Evolutionary conservation across 2,113 vertebrate genomes (phyloP), one percentile per base, ranked within the genome.

Genomic region (Chamaea fasciata): DNA sequence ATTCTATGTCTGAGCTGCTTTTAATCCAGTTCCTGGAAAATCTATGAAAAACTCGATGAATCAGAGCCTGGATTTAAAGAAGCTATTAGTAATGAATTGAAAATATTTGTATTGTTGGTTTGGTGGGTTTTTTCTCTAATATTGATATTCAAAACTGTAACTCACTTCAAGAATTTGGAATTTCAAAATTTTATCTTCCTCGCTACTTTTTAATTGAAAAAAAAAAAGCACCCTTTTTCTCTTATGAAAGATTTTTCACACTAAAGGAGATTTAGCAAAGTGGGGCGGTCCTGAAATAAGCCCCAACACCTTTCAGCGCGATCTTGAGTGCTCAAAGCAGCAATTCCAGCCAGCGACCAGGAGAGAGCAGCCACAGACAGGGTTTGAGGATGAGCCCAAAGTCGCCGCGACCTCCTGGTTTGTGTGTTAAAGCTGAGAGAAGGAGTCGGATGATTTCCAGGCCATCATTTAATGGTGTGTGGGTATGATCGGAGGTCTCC

Each of bases 361-460:
- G 8, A 96, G 96, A 95, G 96, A 83, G 83, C 90, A 95, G 88
- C 37, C 24, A 12, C 70, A 57, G 83, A 90, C 90, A 95, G 63
- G 5, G 67, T 39, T 59, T 15, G 79, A 22, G 15, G 60, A 6
- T 11, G 1, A n/a, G 41, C 62, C 28, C 18, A 4, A n/a, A 33
- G 9, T 1, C 47, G 0, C 24, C 5, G 47, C 10, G 10, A 75
- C 26, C 17, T 70, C 39, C 33, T 21, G 41, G 26, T 47, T 70
- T 0, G 6, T 13, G 46, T 0, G 37, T 47, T 52, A 4, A 44
- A 56, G 49, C 65, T n/a, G 67, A 37, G 79, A 23, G 55, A 53
- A 92, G 30, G 35, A 74, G 44, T 0, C 31, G 47, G 68, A 23
- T 22, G 68, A 6, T 60, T 86, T 68, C 19, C 60, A 89, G 26